Conservation (phyloP, 1,140 invertebrate genomes). For the Tetragnatha versicolor region DNA sequence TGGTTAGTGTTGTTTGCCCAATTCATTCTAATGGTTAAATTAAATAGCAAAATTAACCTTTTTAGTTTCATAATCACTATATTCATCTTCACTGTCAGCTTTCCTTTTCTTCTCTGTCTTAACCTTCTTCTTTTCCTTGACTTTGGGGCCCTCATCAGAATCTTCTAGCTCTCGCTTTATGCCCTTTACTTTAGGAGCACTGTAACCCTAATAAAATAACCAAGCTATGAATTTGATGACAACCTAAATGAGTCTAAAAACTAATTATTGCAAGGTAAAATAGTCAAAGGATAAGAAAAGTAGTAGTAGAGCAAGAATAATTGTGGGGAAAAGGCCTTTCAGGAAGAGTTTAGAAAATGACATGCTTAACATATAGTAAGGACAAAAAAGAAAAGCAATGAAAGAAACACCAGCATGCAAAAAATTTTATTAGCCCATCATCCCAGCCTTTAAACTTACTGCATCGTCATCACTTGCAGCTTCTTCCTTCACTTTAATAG, state of each 20-base stretch:
- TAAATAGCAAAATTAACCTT: conserved; percentile 2
- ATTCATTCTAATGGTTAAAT: not conserved
- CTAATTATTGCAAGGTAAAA: too few relatives aligned
- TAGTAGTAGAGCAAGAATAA: too few relatives aligned
- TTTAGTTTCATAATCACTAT: conserved; percentile 34
- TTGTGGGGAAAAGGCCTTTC: too few relatives aligned
- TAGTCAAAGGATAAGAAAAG: too few relatives aligned
- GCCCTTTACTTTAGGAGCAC: not conserved
- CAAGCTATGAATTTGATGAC: too few relatives aligned
- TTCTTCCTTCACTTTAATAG: conserved; percentile 66
- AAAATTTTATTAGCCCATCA: too few relatives aligned
- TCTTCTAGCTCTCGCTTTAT: conserved; percentile 28
- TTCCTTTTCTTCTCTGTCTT: conserved; percentile 35
- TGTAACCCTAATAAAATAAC: too few relatives aligned
- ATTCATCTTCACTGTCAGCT: conserved; percentile 46
- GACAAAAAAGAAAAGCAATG: not conserved
- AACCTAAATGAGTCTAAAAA: too few relatives aligned
- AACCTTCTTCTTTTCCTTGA: conserved; percentile 25
- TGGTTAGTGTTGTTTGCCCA: too few relatives aligned
- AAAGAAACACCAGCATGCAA: not conserved
- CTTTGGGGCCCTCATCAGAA: conserved; percentile 13
- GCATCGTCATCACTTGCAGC: conserved; percentile 75
- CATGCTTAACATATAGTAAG: not conserved
- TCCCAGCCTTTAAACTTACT: too few relatives aligned
- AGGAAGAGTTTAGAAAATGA: too few relatives aligned